Percentiles rank a stretch among this genome's conserved stretches.
These are phyloP conservation scores for Sebastes paucispinis DNA, from an alignment of 2,797 vertebrate species.

Conservation along the genomic window DNA sequence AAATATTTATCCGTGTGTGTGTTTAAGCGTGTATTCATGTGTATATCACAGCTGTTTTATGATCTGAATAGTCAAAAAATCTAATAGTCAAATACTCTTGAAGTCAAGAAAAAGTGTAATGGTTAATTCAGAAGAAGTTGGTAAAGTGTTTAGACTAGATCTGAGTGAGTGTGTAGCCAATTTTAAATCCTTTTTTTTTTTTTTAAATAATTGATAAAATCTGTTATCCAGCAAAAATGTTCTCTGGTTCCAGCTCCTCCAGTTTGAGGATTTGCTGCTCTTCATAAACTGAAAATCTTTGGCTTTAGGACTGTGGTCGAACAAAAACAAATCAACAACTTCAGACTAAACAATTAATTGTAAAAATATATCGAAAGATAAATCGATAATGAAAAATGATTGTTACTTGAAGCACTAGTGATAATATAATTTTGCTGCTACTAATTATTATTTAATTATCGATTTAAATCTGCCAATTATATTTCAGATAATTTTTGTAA, in stretches of 20 bases:
- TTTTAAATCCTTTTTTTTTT: not conserved
- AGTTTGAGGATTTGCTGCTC: not conserved
- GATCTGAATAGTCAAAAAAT: no score
- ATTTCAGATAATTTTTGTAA: no score
- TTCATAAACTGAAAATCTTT: not conserved
- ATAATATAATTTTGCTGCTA: no score
- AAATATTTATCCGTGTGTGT: no score
- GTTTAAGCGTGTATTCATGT: no score
- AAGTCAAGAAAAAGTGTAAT: not conserved
- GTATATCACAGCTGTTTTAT: no score
- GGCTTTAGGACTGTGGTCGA: no score
- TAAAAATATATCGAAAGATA: not conserved
- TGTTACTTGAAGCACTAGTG: no score
- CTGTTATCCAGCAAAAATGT: not conserved
- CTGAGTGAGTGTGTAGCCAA: not conserved
- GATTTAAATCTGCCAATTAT: no score
- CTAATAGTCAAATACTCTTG: no score
- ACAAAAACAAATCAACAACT: not conserved
- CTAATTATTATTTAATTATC: no score
- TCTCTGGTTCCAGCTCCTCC: not conserved
- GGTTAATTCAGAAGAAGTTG: not conserved
- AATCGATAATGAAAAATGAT: no score
- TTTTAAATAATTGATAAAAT: not conserved
- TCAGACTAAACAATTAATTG: not conserved
- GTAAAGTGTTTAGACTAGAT: not conserved